Evolutionary conservation across 2,113 vertebrate species (phyloP).

Genomic region (Tinamus guttatus): DNA sequence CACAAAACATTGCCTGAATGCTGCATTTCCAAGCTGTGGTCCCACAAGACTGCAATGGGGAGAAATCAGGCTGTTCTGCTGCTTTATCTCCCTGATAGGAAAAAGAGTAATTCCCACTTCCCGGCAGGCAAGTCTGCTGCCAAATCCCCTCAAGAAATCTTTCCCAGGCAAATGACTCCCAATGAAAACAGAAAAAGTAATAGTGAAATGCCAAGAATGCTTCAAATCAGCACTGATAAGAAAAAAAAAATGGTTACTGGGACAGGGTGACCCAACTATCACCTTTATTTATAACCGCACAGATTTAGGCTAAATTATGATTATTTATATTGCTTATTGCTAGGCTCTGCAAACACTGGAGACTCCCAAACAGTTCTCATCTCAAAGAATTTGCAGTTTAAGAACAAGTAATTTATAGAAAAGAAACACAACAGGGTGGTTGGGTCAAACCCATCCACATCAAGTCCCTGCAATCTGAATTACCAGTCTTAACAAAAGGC

Average conservation of each 20-base stretch:
- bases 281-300: background rate
- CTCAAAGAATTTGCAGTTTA: background rate
- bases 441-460: rapidly evolving
- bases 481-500: background rate
- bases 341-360: background rate
- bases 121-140: background rate
- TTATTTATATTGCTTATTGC: background rate
- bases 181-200: background rate
- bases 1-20: background rate
- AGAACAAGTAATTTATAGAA: background rate
- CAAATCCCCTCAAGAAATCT: background rate
- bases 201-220: background rate
- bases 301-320: background rate
- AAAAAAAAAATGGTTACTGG: slow-evolving; percentile 14
- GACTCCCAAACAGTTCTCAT: background rate
- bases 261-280: slow-evolving; percentile 5
- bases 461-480: background rate
- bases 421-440: background rate
- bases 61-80: background rate
- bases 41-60: background rate
- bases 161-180: background rate
- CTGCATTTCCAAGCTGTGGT: background rate
- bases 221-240: background rate
- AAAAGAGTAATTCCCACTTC: background rate
- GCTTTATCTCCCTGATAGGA: background rate